Evolutionary conservation across 2,888 invertebrate species (phyloP).

Genomic region (Dioctria rufipes): DNA sequence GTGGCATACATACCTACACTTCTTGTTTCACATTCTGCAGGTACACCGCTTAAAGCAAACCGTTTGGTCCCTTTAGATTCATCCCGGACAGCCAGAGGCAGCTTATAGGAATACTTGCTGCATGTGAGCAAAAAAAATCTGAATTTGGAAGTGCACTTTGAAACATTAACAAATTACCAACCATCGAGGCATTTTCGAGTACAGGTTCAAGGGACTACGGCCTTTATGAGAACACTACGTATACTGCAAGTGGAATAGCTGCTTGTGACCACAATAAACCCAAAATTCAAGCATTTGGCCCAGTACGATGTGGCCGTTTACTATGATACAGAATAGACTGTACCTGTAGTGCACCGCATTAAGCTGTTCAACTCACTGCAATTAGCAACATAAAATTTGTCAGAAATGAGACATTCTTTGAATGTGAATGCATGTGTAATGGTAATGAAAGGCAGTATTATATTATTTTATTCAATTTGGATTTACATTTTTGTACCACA

Average conservation of each 20-base stretch:
- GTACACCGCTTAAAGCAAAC: neutral
- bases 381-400: too few species aligned
- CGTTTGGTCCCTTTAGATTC: constrained; percentile 6
- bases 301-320: neutral
- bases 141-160: neutral
- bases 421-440: too few species aligned
- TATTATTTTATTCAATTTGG: too few species aligned
- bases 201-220: neutral
- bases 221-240: neutral
- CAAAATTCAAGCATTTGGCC: neutral
- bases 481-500: too few species aligned
- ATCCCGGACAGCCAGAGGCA: neutral
- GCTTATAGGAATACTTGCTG: neutral
- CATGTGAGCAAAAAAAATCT: neutral
- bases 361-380: too few species aligned
- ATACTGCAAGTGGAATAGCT: neutral
- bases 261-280: neutral
- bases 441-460: too few species aligned
- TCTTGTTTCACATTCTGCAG: neutral
- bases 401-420: too few species aligned
- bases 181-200: neutral
- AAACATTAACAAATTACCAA: constrained; percentile 2
- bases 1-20: neutral
- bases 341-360: too few species aligned
- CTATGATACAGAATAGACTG: neutral